These are phyloP conservation scores for Cyprinodon brontotheroides DNA, from an alignment of 2,113 vertebrate species.

Conservation along the genomic window DNA sequence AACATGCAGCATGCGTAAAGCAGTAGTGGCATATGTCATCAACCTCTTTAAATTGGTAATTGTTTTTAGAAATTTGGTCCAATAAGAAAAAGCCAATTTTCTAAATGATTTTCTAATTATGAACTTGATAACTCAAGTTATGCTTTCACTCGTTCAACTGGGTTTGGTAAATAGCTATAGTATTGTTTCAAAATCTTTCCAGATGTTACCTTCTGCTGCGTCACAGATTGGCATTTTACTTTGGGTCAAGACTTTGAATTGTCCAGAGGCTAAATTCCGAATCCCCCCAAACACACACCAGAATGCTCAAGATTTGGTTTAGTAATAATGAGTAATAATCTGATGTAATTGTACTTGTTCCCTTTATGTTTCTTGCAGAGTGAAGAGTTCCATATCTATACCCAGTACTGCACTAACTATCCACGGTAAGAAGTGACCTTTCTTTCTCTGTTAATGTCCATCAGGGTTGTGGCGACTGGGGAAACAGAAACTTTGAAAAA, in stretches of 20 bases:
- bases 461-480: neutral
- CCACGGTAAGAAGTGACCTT: constrained; percentile 80
- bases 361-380: constrained; percentile 80
- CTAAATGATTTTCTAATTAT: neutral
- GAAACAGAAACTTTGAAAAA: neutral
- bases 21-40: too few species aligned
- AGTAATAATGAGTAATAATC: neutral
- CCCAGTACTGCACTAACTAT: constrained; percentile 96
- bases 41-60: too few species aligned
- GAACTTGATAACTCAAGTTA: neutral
- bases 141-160: neutral
- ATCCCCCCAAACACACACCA: neutral
- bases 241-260: neutral
- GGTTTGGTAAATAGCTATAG: neutral
- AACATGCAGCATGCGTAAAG: too few species aligned
- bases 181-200: neutral
- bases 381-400: constrained; percentile 97
- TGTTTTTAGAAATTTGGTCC: neutral
- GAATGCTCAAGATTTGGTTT: neutral
- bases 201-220: neutral
- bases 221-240: neutral
- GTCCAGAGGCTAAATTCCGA: neutral
- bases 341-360: constrained; percentile 4
- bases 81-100: neutral
- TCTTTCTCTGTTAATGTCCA: neutral